phyloP scores from a whole-genome alignment of 2,113 vertebrate species.

The Delphinus delphis region DNA sequence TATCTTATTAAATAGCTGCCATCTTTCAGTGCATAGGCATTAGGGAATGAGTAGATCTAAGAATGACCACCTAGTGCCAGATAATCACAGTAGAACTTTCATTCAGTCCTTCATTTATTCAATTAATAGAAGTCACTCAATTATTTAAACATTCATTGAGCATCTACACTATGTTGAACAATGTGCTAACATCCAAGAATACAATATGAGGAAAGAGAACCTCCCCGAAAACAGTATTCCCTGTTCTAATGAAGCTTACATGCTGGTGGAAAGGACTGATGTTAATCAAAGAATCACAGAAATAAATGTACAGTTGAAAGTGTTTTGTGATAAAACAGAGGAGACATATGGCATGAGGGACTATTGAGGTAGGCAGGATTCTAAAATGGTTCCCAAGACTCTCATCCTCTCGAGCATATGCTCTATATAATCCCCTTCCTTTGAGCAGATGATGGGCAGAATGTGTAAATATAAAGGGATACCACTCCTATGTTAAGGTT shows the following conservation, averaged over 20 bases:
- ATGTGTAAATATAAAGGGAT: not conserved
- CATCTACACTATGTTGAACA: not conserved
- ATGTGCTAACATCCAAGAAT: not conserved
- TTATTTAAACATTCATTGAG: constrained; percentile 17
- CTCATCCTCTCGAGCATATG: not conserved
- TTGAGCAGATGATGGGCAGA: not conserved
- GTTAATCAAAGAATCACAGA: not conserved
- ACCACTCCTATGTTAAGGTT: not conserved
- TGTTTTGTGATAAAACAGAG: not conserved
- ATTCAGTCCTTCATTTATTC: not conserved
- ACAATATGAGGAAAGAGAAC: not conserved
- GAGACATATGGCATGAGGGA: not conserved
- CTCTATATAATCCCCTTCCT: not conserved
- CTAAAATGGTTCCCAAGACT: not conserved
- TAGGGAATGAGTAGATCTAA: not conserved
- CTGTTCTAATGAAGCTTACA: not conserved
- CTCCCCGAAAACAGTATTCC: not conserved
- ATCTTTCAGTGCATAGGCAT: not conserved
- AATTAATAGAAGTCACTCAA: not conserved
- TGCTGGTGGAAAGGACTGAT: not conserved
- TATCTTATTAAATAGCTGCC: not conserved
- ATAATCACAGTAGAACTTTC: not conserved
- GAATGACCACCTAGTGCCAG: not conserved
- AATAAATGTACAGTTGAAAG: not conserved
- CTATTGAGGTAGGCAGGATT: not conserved